phyloP scores from a whole-genome alignment of 2,797 vertebrate genomes.

The Sebastes vulpes region DNA sequence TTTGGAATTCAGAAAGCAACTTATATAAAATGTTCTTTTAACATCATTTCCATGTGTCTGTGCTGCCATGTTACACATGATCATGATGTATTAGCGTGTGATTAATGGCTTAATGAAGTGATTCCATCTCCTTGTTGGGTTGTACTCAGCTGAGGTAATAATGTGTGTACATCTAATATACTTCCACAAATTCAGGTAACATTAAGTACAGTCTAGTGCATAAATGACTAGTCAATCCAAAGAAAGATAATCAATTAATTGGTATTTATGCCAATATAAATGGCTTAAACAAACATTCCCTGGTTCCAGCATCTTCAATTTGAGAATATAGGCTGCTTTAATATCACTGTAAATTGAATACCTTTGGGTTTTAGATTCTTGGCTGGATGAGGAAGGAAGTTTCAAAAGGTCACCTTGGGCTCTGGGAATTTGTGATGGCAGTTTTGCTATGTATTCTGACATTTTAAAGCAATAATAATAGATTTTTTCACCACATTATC shows the following conservation, averaged over 20 bases:
- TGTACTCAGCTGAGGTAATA: background rate
- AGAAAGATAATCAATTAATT: background rate
- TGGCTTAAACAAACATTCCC: background rate
- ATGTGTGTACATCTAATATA: background rate
- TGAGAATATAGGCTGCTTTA: background rate
- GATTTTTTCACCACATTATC: background rate
- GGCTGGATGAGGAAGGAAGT: background rate
- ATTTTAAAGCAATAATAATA: background rate
- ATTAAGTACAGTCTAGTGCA: background rate
- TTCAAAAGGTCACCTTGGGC: background rate
- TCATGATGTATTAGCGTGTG: background rate
- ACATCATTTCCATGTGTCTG: background rate
- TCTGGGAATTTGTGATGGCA: background rate
- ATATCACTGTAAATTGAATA: background rate
- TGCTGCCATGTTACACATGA: background rate
- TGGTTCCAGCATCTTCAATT: background rate
- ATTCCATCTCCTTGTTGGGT: background rate
- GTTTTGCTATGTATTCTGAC: background rate
- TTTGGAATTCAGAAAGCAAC: background rate
- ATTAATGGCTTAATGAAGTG: background rate
- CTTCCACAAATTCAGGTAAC: background rate
- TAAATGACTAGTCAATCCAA: background rate
- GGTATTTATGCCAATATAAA: background rate
- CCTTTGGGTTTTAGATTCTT: background rate
- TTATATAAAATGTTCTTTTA: background rate